These are phyloP conservation scores for Lasioglossum baleicum DNA, from an alignment of 1,140 invertebrate species.

Conservation along the genomic window DNA sequence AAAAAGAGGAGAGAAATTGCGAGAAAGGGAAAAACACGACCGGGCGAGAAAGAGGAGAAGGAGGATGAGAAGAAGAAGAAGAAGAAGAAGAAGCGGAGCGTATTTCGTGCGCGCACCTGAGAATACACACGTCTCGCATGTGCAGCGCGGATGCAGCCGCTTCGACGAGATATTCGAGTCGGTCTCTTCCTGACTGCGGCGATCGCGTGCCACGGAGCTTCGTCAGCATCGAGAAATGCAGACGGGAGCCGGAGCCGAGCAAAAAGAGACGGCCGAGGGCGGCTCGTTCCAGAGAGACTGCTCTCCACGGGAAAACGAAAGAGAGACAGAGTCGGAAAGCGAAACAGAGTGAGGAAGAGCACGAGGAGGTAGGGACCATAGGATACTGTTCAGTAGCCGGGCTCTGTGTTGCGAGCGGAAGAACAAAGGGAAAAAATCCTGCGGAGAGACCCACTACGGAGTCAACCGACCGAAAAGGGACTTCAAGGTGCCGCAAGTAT, in stretches of 20 bases:
- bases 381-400: not conserved
- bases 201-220: constrained; percentile 57
- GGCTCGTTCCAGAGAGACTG: not conserved
- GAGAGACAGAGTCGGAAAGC: not conserved
- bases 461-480: constrained; percentile 29
- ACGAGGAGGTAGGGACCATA: not conserved
- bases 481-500: constrained; percentile 28
- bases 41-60: not conserved
- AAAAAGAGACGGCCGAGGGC: constrained; percentile 34
- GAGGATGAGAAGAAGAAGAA: no score
- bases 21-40: no score
- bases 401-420: constrained; percentile 6
- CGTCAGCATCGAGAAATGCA: constrained; percentile 58
- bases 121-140: constrained; percentile 21
- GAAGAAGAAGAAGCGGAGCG: constrained; percentile 2
- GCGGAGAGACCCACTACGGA: not conserved
- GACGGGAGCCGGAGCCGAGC: constrained; percentile 31
- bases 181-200: constrained; percentile 47
- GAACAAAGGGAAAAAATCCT: constrained; percentile 27
- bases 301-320: constrained; percentile 9
- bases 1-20: no score
- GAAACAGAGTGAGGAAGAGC: not conserved
- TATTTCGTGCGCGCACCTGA: constrained; percentile 37
- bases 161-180: constrained; percentile 32
- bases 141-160: not conserved